A percentile compares a stretch with the other conserved stretches of the same genome.
Evolutionary conservation across 1,140 invertebrate species (phyloP).

Genomic region (Cardiocondyla obscurior): DNA sequence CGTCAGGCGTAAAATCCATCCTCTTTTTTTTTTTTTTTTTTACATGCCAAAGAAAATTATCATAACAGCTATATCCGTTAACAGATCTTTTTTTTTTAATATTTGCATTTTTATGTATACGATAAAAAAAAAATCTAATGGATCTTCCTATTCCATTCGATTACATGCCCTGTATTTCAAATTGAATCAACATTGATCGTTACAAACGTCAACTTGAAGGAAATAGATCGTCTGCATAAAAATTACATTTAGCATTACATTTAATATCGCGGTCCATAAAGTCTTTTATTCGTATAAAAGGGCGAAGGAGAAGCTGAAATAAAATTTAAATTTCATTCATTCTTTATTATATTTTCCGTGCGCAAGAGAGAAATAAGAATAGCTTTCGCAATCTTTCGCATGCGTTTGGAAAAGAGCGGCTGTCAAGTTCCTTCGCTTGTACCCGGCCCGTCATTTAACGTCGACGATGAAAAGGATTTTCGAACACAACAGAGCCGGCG

Average conservation of each 20-base stretch:
- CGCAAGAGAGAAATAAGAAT: constrained; percentile 1
- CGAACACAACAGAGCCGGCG: neutral
- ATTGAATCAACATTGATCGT: neutral
- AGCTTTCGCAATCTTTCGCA: neutral
- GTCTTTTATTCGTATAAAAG: neutral
- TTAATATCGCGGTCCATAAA: neutral
- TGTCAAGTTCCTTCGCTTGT: neutral
- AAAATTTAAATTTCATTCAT: constrained; percentile 4
- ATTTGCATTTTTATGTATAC: neutral
- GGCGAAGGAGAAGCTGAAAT: neutral
- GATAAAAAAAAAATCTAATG: neutral
- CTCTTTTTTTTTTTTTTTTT: too few relatives aligned
- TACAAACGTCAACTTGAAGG: neutral
- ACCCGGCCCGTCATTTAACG: neutral
- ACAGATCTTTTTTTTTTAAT: constrained; percentile 1
- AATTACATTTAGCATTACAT: neutral
- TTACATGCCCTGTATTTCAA: neutral
- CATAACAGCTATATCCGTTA: constrained; percentile 1
- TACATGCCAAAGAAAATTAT: neutral
- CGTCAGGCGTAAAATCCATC: neutral
- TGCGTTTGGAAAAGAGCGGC: constrained; percentile 11
- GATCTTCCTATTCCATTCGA: neutral
- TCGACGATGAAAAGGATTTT: constrained; percentile 26
- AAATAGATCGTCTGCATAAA: neutral
- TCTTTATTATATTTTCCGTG: constrained; percentile 4